Evolutionary conservation across 64 coral and sea anemone species (phyloP), one percentile per base, ranked within the genome.

Genomic region (Stichodactyla mertensii): DNA sequence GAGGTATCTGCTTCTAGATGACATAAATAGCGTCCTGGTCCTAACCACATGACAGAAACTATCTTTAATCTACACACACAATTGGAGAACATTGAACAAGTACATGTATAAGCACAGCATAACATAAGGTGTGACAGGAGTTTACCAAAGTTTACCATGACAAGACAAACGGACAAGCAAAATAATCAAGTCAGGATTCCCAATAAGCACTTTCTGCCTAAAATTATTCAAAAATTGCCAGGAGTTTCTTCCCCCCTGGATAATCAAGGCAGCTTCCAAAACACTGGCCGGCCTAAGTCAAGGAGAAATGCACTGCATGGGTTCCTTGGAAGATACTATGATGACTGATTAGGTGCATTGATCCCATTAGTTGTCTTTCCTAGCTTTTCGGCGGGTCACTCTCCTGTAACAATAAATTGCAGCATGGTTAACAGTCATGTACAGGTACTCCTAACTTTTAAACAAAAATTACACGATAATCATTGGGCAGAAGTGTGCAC

Each of bases 331-430:
- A 74, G 69, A 26, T 27, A 74, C 14, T 10, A 23, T 26, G 69
- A 71, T 71, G 23, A 28, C 10, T 74, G 24, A 26, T 28, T 74
- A 8, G 24, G 22, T 27, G 24, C 26, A 36, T 58, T 4, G 36
- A 59, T 59, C 20, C 24, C 0, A 58, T 84, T 71, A 89, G 87
- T 82, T 88, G 7, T 89, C 88, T 36, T 89, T 89, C 22, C 88
- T 84, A 19, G 88, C 20, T 57, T 66, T 89, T 51, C 64, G 20
- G 71, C 88, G 82, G 56, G 88, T 89, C 27, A 16, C 70, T 82
- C 20, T 84, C 88, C 88, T 89, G 8, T 15, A 18, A 82, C 14
- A 16, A 15, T 26, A 81, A 89, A 55, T 45, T 45, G 36, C 36
- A 45, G 36, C 36, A 45, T 45, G 36, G 36, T 3, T 45, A 45